Conservation (phyloP, 2,888 invertebrate genomes). For the Leptinotarsa rubiginosa region DNA sequence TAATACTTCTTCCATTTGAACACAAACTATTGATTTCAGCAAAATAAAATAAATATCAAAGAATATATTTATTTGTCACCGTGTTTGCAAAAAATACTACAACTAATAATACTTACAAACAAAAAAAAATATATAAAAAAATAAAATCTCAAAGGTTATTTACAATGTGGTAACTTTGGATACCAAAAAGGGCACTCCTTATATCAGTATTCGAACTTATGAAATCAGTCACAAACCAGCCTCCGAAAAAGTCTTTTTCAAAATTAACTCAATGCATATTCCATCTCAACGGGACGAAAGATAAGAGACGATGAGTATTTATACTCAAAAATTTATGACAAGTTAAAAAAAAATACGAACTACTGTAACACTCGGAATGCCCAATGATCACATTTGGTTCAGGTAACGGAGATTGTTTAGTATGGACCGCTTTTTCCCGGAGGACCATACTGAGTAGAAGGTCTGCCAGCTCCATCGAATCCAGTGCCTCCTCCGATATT, state of each 20-base stretch:
- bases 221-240: neutral
- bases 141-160: slow-evolving; percentile 35
- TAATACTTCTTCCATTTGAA: neutral
- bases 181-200: neutral
- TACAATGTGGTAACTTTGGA: slow-evolving; percentile 42
- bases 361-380: slow-evolving; percentile 16
- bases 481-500: slow-evolving; percentile 27
- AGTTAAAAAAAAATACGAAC: slow-evolving; percentile 19
- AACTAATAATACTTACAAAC: slow-evolving; percentile 39
- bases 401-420: slow-evolving; percentile 46
- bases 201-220: neutral
- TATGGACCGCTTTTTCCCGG: slow-evolving; percentile 65
- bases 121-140: slow-evolving; percentile 32
- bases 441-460: slow-evolving; percentile 61
- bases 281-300: neutral
- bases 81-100: slow-evolving; percentile 46
- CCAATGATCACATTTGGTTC: slow-evolving; percentile 40
- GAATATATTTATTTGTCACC: slow-evolving; percentile 53
- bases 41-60: slow-evolving; percentile 1
- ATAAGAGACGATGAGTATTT: neutral
- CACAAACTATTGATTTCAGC: neutral
- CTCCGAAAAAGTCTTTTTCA: neutral
- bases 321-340: neutral
- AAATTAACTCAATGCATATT: neutral
- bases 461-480: slow-evolving; percentile 62